A percentile compares a stretch with the other conserved stretches of the same genome.
Evolutionary conservation across 2,797 vertebrate species (phyloP).

Genomic region (Coluber constrictor): DNA sequence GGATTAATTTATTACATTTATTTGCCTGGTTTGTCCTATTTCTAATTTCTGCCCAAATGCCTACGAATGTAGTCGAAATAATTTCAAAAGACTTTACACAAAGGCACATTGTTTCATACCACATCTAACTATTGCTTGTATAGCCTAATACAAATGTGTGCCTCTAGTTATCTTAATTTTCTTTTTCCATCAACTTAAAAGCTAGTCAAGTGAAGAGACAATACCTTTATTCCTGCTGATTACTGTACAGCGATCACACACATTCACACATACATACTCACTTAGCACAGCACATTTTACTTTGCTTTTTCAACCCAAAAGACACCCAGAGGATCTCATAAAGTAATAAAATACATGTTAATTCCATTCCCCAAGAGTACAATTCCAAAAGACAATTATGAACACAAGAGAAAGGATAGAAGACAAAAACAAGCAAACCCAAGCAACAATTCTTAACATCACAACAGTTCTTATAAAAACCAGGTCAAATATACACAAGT

Average conservation of each 20-base stretch:
- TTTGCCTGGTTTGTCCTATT: background rate
- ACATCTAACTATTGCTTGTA: background rate
- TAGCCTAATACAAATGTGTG: background rate
- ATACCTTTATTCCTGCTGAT: background rate
- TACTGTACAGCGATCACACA: background rate
- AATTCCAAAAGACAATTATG: background rate
- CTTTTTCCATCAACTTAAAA: background rate
- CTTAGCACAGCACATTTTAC: background rate
- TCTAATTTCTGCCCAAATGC: background rate
- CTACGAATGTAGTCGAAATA: background rate
- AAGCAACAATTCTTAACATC: background rate
- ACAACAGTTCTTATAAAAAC: background rate
- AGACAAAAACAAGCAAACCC: background rate
- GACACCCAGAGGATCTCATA: background rate
- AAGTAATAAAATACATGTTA: background rate
- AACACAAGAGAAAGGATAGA: background rate
- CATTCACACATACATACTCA: no score
- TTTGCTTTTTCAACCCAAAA: background rate
- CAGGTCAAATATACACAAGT: background rate
- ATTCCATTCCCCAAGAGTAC: background rate
- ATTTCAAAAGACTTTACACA: background rate
- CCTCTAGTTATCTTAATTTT: background rate
- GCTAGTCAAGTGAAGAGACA: background rate
- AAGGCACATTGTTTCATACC: background rate
- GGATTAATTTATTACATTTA: background rate